Evolutionary conservation across 2,888 invertebrate species (phyloP).

Genomic region (Panopea generosa): DNA sequence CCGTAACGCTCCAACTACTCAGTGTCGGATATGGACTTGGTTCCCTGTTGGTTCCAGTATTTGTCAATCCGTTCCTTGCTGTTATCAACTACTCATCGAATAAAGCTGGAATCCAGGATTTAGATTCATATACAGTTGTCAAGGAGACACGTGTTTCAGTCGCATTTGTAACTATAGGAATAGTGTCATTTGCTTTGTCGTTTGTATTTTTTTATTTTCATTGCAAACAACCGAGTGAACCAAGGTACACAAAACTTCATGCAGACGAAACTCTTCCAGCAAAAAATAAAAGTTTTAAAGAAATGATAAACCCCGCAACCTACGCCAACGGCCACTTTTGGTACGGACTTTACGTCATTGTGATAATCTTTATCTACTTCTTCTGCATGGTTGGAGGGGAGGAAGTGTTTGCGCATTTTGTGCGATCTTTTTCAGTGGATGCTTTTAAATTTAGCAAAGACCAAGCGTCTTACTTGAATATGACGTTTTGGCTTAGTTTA

Average conservation of each 20-base stretch:
- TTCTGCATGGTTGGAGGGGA: conserved; percentile 29
- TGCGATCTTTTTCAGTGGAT: conserved; percentile 41
- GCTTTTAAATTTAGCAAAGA: conserved; percentile 21
- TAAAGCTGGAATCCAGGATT: not conserved
- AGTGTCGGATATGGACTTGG: conserved; percentile 13
- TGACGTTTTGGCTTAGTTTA: conserved; percentile 33
- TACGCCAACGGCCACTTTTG: conserved; percentile 32
- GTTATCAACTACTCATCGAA: not conserved
- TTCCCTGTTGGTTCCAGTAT: conserved; percentile 8
- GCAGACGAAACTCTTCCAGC: not conserved
- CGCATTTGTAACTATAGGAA: conserved; percentile 27
- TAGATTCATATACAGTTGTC: conserved; percentile 13
- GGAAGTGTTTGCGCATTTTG: conserved; percentile 30
- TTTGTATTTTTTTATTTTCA: conserved; percentile 30
- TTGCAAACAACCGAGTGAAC: not conserved
- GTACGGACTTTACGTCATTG: conserved; percentile 27
- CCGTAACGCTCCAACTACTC: conserved; percentile 6
- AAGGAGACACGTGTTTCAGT: conserved; percentile 19
- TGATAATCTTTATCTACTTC: conserved; percentile 19
- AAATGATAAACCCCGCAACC: conserved; percentile 41
- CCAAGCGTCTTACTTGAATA: conserved; percentile 36
- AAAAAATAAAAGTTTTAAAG: conserved; percentile 10
- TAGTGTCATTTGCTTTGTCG: conserved; percentile 7
- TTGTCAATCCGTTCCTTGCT: conserved; percentile 22
- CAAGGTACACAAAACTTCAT: conserved; percentile 22